Conservation (phyloP, 2,888 invertebrate species). For the Nomada goodeniana region DNA sequence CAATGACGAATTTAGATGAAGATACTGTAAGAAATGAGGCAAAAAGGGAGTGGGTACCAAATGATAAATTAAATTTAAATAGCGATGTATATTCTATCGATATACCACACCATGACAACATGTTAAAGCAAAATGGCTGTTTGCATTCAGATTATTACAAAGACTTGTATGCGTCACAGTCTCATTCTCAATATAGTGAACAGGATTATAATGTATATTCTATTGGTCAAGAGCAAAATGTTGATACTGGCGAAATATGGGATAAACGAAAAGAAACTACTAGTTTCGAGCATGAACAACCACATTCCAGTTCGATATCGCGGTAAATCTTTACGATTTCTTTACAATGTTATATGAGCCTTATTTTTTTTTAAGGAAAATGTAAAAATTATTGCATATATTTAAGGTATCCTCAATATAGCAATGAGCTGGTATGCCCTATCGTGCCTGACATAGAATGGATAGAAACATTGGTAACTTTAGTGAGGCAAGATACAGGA, state of each 20-base stretch:
- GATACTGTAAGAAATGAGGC: slow-evolving; percentile 74
- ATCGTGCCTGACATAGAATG: slow-evolving; percentile 83
- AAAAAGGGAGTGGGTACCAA: slow-evolving; percentile 79
- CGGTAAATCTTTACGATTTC: slow-evolving; percentile 75
- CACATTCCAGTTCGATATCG: slow-evolving; percentile 84
- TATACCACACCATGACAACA: slow-evolving; percentile 77
- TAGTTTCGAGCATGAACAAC: slow-evolving; percentile 87
- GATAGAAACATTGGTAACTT: slow-evolving; percentile 91
- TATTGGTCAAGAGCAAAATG: slow-evolving; percentile 83
- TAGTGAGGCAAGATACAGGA: slow-evolving; percentile 96
- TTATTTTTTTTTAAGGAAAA: not conserved
- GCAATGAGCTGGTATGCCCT: slow-evolving; percentile 81
- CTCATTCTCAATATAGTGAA: slow-evolving; percentile 81
- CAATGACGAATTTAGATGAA: slow-evolving; percentile 77
- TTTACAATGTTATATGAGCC: not conserved
- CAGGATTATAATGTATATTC: slow-evolving; percentile 80
- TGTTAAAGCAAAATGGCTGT: slow-evolving; percentile 80
- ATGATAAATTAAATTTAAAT: slow-evolving; percentile 78
- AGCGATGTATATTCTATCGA: slow-evolving; percentile 81
- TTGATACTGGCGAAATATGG: slow-evolving; percentile 83
- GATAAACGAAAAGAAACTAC: slow-evolving; percentile 86
- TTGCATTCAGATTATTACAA: slow-evolving; percentile 81
- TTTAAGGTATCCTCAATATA: slow-evolving; percentile 81
- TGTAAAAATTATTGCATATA: not conserved
- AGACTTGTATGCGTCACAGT: slow-evolving; percentile 77